A percentile compares a stretch with the other conserved stretches of the same genome.
Conservation (phyloP, 2,888 invertebrate genomes). For the Mantis religiosa region DNA sequence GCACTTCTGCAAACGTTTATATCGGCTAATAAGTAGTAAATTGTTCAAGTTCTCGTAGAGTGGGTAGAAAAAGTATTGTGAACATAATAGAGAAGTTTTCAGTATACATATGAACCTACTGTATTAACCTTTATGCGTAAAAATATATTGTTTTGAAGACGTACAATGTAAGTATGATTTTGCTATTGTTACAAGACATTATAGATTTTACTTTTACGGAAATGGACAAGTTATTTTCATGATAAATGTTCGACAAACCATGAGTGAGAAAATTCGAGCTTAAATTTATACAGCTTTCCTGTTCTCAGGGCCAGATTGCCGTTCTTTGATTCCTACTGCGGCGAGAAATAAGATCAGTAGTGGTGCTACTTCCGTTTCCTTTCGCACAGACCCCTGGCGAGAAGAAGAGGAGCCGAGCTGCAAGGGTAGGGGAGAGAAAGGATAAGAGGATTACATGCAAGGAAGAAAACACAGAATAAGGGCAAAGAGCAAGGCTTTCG, state of each 20-base stretch:
- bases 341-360: neutral
- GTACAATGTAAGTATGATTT: no score
- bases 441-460: conserved; percentile 12
- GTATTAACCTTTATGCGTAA: no score
- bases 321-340: neutral
- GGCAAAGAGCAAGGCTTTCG: neutral
- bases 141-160: no score
- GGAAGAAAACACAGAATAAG: neutral
- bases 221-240: neutral
- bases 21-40: no score
- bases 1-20: no score
- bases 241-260: neutral
- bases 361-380: neutral
- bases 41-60: no score
- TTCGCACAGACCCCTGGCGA: neutral
- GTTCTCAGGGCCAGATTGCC: neutral
- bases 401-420: neutral
- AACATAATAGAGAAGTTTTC: no score
- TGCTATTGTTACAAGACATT: no score
- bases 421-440: neutral
- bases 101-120: no score
- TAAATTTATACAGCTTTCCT: neutral
- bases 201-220: no score
- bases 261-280: neutral
- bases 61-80: no score